Base-by-base conservation (phyloP, 1,140 invertebrate genomes). In the Aporrectodea caliginosa region DNA sequence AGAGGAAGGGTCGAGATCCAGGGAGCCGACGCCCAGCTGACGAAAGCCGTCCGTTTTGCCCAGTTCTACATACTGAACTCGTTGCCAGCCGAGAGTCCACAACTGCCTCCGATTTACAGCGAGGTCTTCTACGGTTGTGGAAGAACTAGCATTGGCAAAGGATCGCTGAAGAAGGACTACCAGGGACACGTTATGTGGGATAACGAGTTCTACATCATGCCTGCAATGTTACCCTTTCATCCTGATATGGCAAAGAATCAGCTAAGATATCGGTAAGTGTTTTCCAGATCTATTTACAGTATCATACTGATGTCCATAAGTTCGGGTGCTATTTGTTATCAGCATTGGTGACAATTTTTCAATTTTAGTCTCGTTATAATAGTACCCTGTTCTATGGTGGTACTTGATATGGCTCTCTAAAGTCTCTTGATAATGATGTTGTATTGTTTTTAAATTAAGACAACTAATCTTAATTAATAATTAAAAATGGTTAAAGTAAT, bases 141-240 rank as follows among this genome's bases (percentile, higher is more conserved):
- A 12, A 27, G 80, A 6, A 58, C 16, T 31, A 72, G 68, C 27
- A 58, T 81, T 22, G 80, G 73, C 16, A 78, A 78, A 29, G 80
- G 80, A 22, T 68, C 35, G 30, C 22, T 58, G 0, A 75, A 75
- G 29, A 75, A 71, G 31, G 80, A 81, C 70, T 81, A 78, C 35
- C 80, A 78, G 16, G 80, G 80, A 68, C 80, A 81, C 34, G 58
- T 81, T 14, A 73, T 81, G 69, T 81, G 80, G 80, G 80, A 81
- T 69, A 81, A 78, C 68, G 80, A 81, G 77, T 43, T 81, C 14
- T 78, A 81, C 77, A 79, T 81, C 34, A 27, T 81, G 27, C 80
- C 80, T 16, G 77, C 80, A 0, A 35, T 81, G 34, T 32, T 81
- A 27, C 73, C 76, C 29, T 81, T 81, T 70, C 77, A 81, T 69